Evolutionary conservation across 2,797 vertebrate species (phyloP).

Genomic region (Enteromius anoplus): DNA sequence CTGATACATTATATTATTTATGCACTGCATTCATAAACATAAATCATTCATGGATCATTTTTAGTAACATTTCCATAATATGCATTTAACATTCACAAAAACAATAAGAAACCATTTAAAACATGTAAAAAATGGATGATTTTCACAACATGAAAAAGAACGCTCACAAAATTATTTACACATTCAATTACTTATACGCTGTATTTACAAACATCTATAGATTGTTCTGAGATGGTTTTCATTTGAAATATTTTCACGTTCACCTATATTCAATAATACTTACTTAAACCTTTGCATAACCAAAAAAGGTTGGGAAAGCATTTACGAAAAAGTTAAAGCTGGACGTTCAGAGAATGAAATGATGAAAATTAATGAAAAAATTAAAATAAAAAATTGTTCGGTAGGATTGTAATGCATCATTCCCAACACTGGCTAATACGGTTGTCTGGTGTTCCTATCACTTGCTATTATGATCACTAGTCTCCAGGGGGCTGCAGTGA

Average conservation of each 20-base stretch:
- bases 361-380: no score
- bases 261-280: neutral
- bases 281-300: neutral
- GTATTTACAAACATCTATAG: neutral
- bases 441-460: neutral
- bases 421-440: neutral
- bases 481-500: slow-evolving; percentile 24
- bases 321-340: neutral
- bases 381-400: no score
- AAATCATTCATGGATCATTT: neutral
- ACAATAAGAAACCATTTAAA: no score
- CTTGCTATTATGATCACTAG: neutral
- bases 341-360: neutral
- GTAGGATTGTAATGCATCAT: neutral
- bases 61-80: neutral
- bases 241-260: neutral
- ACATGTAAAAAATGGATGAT: no score
- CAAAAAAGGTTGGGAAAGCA: neutral
- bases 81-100: no score
- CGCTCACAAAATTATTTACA: neutral
- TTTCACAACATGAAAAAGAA: neutral
- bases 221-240: neutral
- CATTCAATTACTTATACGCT: neutral
- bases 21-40: neutral
- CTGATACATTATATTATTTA: neutral